Evolutionary conservation across 2,113 vertebrate genomes (phyloP).

Genomic region (Plectropomus leopardus): DNA sequence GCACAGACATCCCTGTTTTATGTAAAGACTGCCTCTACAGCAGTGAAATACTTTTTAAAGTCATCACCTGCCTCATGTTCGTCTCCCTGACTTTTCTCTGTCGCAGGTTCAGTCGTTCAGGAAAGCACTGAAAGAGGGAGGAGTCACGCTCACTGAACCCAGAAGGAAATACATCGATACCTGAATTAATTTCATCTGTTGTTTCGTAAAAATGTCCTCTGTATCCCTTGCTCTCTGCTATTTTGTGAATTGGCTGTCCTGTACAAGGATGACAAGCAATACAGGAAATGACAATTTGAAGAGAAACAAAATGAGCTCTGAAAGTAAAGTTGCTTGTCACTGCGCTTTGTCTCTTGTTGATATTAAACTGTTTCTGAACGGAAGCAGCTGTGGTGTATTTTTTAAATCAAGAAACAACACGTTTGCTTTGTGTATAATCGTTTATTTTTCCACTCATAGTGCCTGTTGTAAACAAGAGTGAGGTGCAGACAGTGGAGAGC

Average conservation of each 20-base stretch:
- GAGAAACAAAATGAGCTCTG: not conserved
- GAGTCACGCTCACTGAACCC: slow-evolving; percentile 89
- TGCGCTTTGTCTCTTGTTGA: slow-evolving; percentile 10
- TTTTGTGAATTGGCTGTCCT: slow-evolving; percentile 14
- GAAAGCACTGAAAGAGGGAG: slow-evolving; percentile 89
- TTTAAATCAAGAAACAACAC: slow-evolving; percentile 32
- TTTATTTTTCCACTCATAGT: slow-evolving; percentile 68
- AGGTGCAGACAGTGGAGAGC: slow-evolving; percentile 49
- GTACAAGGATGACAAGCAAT: not conserved
- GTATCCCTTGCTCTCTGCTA: not conserved
- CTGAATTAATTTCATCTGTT: slow-evolving; percentile 29
- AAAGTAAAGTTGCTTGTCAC: not conserved
- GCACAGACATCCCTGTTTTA: too few relatives aligned
- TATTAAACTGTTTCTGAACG: slow-evolving; percentile 42
- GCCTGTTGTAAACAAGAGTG: slow-evolving; percentile 68
- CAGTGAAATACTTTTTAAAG: not conserved
- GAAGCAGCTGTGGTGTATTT: not conserved
- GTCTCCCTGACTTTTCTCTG: slow-evolving; percentile 6
- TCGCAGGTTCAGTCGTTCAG: slow-evolving; percentile 89
- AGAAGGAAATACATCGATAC: slow-evolving; percentile 85
- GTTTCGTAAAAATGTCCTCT: slow-evolving; percentile 30
- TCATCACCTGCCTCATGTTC: not conserved
- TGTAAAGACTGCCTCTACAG: too few relatives aligned
- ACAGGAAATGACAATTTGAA: not conserved
- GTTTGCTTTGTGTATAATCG: slow-evolving; percentile 19